phyloP scores from a whole-genome alignment of 2,888 invertebrate genomes.

The Bruchidius siliquastri region DNA sequence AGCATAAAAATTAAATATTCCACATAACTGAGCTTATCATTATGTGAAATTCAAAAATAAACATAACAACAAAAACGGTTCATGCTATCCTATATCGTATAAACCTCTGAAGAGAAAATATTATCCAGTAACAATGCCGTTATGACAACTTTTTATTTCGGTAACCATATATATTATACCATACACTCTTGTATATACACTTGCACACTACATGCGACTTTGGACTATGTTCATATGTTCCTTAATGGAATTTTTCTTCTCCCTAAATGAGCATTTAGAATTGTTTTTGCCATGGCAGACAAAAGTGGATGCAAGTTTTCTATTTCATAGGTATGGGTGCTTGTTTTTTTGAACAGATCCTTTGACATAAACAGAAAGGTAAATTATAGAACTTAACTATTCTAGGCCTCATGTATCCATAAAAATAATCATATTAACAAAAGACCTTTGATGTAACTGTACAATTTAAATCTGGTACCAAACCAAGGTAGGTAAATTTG shows the following conservation, averaged over 20 bases:
- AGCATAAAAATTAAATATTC: no score
- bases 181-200: conserved; percentile 43
- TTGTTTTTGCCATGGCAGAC: conserved; percentile 32
- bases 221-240: conserved; percentile 40
- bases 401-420: no score
- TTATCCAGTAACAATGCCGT: neutral
- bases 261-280: conserved; percentile 48
- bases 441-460: no score
- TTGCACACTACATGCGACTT: conserved; percentile 42
- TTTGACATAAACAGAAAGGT: conserved; percentile 6
- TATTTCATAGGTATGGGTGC: neutral
- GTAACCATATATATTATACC: conserved; percentile 25
- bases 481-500: no score
- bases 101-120: neutral
- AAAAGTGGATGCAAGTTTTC: conserved; percentile 3
- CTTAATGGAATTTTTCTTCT: conserved; percentile 36
- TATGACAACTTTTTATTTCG: neutral
- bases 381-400: neutral
- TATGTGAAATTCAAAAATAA: no score
- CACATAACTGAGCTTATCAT: no score
- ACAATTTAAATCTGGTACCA: no score
- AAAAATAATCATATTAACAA: no score
- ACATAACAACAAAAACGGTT: no score
- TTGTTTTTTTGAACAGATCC: conserved; percentile 5
- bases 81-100: neutral